Evolutionary conservation across 1,140 invertebrate genomes (phyloP), one percentile per base, ranked within the genome.

Genomic region (Ceratina australensis): DNA sequence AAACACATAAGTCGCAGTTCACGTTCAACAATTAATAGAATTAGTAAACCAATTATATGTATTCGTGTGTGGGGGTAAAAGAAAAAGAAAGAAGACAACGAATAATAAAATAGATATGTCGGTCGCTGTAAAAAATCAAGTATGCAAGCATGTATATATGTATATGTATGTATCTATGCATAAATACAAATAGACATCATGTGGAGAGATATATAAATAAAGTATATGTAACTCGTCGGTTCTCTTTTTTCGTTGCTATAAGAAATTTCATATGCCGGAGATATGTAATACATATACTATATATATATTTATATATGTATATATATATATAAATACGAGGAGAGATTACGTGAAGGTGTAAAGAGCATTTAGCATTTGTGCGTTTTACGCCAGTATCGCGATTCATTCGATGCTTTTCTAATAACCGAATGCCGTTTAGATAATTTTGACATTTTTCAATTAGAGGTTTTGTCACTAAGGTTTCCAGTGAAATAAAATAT

Each of bases 11-110:
- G 54, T 83, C 81, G 82, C 81, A 64, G 61, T 64, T 83, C 66
- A 83, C 81, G 78, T 87, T 86, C 88, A 68, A 89, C 85, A 80
- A 92, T 91, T 91, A 92, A 89, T 91, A 69, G 86, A 90, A 92
- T 92, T 92, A 91, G 90, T 91, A 85, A 87, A 88, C 87, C 87
- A 84, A 84, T 89, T 87, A 22, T 86, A 86, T 26, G 22, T 66
- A 22, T 66, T 3, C 16, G n/a, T 65, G 18, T 33, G 89, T 88
- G 88, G 78, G 47, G 68, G 78, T 72, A 76, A 76, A 81, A 90
- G 88, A 87, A n/a, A n/a, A 79, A 89, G 87, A 86, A 84, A 69
- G n/a, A 79, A 74, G 83, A 89, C 82, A 87, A 66, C 26, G 28
- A 79, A 72, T 67, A 56, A 68, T 68, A 80, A 79, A n/a, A 57